Percentiles rank a stretch among this genome's conserved stretches.
Evolutionary conservation across 2,113 vertebrate genomes (phyloP).

Genomic region (Hemicordylus capensis): DNA sequence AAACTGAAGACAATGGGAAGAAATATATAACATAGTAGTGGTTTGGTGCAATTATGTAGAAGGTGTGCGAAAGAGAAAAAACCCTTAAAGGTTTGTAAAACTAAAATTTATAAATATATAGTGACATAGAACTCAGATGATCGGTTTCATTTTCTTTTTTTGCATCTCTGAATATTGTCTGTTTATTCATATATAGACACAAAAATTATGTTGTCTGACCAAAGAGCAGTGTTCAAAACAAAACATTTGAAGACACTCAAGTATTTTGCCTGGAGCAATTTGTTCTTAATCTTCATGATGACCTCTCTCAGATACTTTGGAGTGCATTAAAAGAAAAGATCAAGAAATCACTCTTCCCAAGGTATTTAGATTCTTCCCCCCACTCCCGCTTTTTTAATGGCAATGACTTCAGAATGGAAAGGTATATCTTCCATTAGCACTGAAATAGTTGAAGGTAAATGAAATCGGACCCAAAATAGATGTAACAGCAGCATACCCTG

Average conservation of each 20-base stretch:
- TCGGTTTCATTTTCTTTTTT: background rate
- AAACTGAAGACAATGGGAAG: background rate
- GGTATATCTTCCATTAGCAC: background rate
- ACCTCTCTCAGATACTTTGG: conserved; percentile 36
- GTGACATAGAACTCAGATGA: background rate
- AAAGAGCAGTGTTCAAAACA: conserved; percentile 43
- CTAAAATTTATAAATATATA: background rate
- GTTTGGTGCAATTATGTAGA: background rate
- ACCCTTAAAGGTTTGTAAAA: background rate
- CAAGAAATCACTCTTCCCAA: conserved; percentile 47
- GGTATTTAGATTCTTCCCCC: conserved; percentile 62
- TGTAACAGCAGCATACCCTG: background rate
- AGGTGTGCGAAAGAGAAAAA: background rate
- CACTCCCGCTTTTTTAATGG: background rate
- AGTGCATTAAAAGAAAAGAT: conserved; percentile 39
- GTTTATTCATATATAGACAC: conserved; percentile 16
- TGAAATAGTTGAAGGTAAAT: background rate
- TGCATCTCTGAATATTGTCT: background rate
- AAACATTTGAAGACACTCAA: conserved; percentile 76
- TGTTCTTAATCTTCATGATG: conserved; percentile 49
- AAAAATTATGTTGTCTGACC: background rate
- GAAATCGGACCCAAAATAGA: too few species aligned
- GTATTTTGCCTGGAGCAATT: conserved; percentile 79
- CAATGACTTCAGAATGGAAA: conserved; percentile 20
- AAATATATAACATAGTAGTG: background rate